phyloP scores from a whole-genome alignment of 2,888 invertebrate species.

The Drosophila siamana region DNA sequence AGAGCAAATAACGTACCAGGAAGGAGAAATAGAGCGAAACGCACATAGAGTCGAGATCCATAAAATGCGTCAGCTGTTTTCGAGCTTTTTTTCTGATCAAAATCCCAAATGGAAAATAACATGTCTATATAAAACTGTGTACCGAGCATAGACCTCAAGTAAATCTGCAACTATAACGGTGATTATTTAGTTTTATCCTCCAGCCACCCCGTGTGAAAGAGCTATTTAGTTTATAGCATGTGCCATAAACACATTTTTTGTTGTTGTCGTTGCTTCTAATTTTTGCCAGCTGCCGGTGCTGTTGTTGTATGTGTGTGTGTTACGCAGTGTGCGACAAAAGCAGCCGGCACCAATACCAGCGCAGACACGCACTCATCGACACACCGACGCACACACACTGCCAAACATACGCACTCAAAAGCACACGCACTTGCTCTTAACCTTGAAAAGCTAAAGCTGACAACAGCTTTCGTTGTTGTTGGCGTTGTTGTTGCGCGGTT shows the following conservation, averaged over 20 bases:
- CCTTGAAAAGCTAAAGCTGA: slow-evolving; percentile 66
- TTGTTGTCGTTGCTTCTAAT: slow-evolving; percentile 38
- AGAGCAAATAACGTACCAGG: slow-evolving; percentile 33
- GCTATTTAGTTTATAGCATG: slow-evolving; percentile 65
- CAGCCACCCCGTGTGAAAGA: slow-evolving; percentile 16
- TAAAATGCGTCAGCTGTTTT: slow-evolving; percentile 73
- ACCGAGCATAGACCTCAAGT: slow-evolving; percentile 11
- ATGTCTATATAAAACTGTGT: slow-evolving; percentile 13
- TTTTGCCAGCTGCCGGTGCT: slow-evolving; percentile 49
- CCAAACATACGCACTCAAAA: slow-evolving; percentile 25
- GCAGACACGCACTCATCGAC: slow-evolving; percentile 12
- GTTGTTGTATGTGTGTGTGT: slow-evolving; percentile 31
- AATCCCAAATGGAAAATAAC: slow-evolving; percentile 45
- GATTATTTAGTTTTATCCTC: slow-evolving; percentile 54
- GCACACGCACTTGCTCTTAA: slow-evolving; percentile 79
- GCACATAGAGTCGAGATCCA: slow-evolving; percentile 30
- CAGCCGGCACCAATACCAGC: slow-evolving; percentile 34
- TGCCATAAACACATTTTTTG: slow-evolving; percentile 55
- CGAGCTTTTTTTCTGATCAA: slow-evolving; percentile 38
- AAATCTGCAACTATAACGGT: slow-evolving; percentile 57
- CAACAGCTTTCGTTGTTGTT: slow-evolving; percentile 34
- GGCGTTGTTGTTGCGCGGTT: slow-evolving; percentile 29
- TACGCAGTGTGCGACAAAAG: slow-evolving; percentile 55
- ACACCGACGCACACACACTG: slow-evolving; percentile 10
- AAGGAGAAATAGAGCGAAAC: slow-evolving; percentile 31